Evolutionary conservation across 1,140 invertebrate genomes (phyloP).

Genomic region (Ptiloglossa arizonensis): DNA sequence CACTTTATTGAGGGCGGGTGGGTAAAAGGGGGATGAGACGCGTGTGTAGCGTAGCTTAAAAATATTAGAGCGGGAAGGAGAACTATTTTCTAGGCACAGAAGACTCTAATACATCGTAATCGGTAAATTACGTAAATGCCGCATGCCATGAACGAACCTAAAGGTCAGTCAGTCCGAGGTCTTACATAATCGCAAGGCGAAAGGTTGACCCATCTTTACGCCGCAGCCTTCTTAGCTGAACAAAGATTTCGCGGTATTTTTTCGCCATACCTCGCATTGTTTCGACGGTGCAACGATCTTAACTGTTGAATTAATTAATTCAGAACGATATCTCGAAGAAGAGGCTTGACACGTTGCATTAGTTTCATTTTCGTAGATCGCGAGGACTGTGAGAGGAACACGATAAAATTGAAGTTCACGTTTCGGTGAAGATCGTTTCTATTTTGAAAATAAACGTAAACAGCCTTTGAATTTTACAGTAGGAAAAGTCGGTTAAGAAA

Average conservation of each 20-base stretch:
- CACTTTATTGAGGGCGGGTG: background rate
- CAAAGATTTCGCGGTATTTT: conserved; percentile 65
- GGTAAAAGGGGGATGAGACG: conserved; percentile 3
- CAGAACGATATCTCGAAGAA: background rate
- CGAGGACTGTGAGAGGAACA: background rate
- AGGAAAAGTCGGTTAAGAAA: no score
- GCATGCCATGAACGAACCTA: conserved; percentile 73
- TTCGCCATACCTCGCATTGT: conserved; percentile 46
- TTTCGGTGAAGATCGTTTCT: background rate
- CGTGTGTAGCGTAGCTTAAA: conserved; percentile 40
- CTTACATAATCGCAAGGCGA: conserved; percentile 73
- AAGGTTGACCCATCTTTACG: conserved; percentile 72
- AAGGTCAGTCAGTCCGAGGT: conserved; percentile 71
- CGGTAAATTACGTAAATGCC: conserved; percentile 73
- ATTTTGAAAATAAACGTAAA: background rate
- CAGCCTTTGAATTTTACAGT: background rate
- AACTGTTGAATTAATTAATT: conserved; percentile 41
- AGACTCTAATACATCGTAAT: conserved; percentile 72
- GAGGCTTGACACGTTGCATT: background rate
- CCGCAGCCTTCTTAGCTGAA: conserved; percentile 61
- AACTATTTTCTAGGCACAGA: conserved; percentile 64
- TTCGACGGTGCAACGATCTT: conserved; percentile 10
- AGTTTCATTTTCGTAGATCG: background rate
- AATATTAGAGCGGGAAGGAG: conserved; percentile 64
- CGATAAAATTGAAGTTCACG: background rate